These are phyloP conservation scores for Columbina picui DNA, from an alignment of 2,113 vertebrate genomes.

Conservation along the genomic window DNA sequence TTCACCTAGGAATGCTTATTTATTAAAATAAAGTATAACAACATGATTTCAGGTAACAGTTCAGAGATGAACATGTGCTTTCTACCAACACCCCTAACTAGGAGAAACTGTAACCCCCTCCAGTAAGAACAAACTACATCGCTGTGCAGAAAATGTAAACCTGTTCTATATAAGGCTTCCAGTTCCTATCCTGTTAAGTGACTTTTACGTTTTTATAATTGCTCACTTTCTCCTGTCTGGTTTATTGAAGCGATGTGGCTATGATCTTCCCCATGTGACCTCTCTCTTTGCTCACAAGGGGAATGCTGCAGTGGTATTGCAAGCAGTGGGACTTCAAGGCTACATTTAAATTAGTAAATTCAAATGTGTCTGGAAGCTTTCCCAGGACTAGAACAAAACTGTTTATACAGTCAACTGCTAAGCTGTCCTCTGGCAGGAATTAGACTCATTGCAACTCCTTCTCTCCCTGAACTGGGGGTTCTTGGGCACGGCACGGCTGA, in stretches of 20 bases:
- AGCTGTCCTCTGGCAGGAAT: conserved; percentile 16
- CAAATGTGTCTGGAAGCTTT: conserved; percentile 44
- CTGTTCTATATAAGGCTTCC: neutral
- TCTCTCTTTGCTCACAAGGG: conserved; percentile 5
- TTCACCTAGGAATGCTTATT: neutral
- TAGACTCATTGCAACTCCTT: neutral
- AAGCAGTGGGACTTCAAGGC: conserved; percentile 40
- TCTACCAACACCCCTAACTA: neutral
- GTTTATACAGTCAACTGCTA: conserved; percentile 40
- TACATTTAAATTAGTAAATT: conserved; percentile 60
- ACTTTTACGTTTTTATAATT: conserved; percentile 33
- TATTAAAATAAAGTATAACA: neutral
- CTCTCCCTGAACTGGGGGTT: neutral
- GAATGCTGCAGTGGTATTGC: conserved; percentile 12
- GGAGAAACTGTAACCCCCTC: neutral
- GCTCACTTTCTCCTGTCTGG: conserved; percentile 24
- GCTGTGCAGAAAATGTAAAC: conserved; percentile 22
- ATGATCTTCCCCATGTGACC: neutral
- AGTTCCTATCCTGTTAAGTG: conserved; percentile 7
- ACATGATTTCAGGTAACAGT: neutral
- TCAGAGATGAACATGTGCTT: neutral
- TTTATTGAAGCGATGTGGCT: conserved; percentile 28
- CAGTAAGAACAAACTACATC: neutral
- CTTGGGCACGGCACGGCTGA: neutral
- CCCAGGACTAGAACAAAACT: conserved; percentile 48